Base-by-base conservation (phyloP, 2,113 vertebrate genomes). In the Hemichromis elongatus region DNA sequence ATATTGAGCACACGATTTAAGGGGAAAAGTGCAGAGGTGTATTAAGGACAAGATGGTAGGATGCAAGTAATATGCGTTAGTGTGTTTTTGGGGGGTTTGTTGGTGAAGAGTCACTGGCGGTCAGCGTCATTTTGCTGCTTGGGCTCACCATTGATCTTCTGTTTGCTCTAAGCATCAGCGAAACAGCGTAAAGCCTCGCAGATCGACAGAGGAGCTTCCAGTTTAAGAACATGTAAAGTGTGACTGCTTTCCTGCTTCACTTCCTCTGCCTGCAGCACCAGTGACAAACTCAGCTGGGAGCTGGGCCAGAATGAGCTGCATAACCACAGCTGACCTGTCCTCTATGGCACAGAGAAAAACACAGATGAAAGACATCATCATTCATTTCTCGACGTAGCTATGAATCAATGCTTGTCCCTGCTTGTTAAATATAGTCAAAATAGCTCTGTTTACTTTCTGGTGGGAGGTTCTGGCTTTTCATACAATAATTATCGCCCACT, bases 221-320 rank as follows among this genome's bases (percentile, higher is more conserved):
- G 40, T 55, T 81, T 61, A 68, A 42, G 77, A 80, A 52, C 81
- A 75, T 86, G 77, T 77, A 81, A 82, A 70, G 81, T 68, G 53
- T 83, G 78, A 78, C 83, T 35, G 86, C 82, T 79, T 79, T 1
- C 26, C 70, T 79, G 18, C 86, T 88, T 92, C 85, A 40, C 82
- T 55, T 88, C 68, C 57, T 3, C 55, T 19, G 81, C 79, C 86
- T 79, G 83, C 68, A 78, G 87, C 61, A 26, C 7, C 4, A 19
- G 28, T 80, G 86, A 91, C 89, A 35, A 79, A 91, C 61, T 68
- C 54, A 50, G n/a, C 77, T 16, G 35, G 42, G 84, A 85, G 79
- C 82, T 19, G 16, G 7, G 70, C 84, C 52, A 19, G 45, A 83
- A 75, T 81, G 19, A 66, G 61, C 79, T 1, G 47, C 89, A 37